These are phyloP conservation scores for Acipenser ruthenus DNA, from an alignment of 2,797 vertebrate genomes.

Conservation along the genomic window DNA sequence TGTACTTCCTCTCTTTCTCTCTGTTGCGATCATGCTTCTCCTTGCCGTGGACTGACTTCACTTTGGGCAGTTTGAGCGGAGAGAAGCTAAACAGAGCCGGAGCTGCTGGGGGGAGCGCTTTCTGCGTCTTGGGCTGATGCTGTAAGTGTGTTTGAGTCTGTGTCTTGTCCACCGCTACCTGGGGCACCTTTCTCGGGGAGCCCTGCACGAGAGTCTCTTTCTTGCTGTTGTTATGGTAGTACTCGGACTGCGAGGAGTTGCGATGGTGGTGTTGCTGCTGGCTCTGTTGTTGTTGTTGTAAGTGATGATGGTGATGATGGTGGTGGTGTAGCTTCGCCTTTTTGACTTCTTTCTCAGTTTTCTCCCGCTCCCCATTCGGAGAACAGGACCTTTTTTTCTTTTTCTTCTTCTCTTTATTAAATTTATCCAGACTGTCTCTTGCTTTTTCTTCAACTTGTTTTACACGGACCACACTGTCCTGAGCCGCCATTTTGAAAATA, in stretches of 20 bases:
- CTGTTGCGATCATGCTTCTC: constrained; percentile 36
- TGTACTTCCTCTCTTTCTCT: constrained; percentile 44
- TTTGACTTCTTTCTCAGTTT: constrained; percentile 56
- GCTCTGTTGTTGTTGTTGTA: constrained; percentile 42
- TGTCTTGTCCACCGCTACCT: constrained; percentile 37
- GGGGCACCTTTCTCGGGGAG: constrained; percentile 36
- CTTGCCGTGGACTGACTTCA: constrained; percentile 54
- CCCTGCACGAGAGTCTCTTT: constrained; percentile 48
- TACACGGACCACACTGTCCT: constrained; percentile 71
- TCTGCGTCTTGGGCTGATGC: constrained; percentile 26
- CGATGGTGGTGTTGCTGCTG: constrained; percentile 36
- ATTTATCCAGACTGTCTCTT: constrained; percentile 57
- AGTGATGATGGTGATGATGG: constrained; percentile 38
- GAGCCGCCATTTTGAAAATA: constrained; percentile 93
- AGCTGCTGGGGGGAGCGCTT: constrained; percentile 32
- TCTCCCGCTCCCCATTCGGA: constrained; percentile 53
- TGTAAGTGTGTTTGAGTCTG: constrained; percentile 30
- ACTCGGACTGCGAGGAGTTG: constrained; percentile 32
- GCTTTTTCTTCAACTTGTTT: constrained; percentile 63
- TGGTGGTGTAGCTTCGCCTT: constrained; percentile 70
- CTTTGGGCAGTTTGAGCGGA: constrained; percentile 70
- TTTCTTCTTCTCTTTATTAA: constrained; percentile 64
- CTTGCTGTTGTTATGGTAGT: constrained; percentile 44
- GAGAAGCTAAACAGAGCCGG: constrained; percentile 70
- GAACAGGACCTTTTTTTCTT: constrained; percentile 63